Evolutionary conservation across 2,797 vertebrate genomes (phyloP), one percentile per base, ranked within the genome.

Genomic region (Margarornis squamiger): DNA sequence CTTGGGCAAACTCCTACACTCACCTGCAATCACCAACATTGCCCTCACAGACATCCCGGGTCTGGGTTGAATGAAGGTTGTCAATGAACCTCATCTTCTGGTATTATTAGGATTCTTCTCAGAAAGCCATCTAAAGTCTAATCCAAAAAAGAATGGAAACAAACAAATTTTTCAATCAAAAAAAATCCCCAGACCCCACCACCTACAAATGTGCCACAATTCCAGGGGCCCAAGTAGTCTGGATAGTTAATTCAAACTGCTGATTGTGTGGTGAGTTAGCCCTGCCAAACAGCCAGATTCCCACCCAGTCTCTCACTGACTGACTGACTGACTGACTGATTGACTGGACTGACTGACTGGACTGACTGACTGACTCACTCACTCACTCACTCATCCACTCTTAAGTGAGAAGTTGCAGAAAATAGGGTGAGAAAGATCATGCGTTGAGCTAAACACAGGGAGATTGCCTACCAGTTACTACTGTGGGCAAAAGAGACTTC

Each of bases 141-240:
- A 78, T 46, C 6, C 71, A 74, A 85, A 68, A 16, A 2, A 1
- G 57, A 62, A 48, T 7, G 5, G 2, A 80, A 45, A 6, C 23
- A 30, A 79, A 19, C 2, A 27, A 65, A 12, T 12, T 32, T n/a
- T 19, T 23, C 2, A 49, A 34, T 45, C 0, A 45, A 32, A 55
- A 18, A 41, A 32, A 5, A 8, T 0, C 0, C 13, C 30, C 12
- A 21, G 43, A 12, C 4, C 5, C 12, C 39, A 21, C 13, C 1
- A 2, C 3, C 5, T 13, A 16, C 5, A 41, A 10, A 14, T 15
- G 6, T 23, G 36, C 6, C 2, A 15, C 3, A 3, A 2, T 63
- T 80, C 43, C 39, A 36, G 15, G 6, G 36, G 45, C 18, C 22
- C 16, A 61, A 48, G 12, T 20, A 72, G 7, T 29, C 29, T 51